These are phyloP conservation scores for Gari tellinella DNA, from an alignment of 2,888 invertebrate genomes.

Conservation along the genomic window DNA sequence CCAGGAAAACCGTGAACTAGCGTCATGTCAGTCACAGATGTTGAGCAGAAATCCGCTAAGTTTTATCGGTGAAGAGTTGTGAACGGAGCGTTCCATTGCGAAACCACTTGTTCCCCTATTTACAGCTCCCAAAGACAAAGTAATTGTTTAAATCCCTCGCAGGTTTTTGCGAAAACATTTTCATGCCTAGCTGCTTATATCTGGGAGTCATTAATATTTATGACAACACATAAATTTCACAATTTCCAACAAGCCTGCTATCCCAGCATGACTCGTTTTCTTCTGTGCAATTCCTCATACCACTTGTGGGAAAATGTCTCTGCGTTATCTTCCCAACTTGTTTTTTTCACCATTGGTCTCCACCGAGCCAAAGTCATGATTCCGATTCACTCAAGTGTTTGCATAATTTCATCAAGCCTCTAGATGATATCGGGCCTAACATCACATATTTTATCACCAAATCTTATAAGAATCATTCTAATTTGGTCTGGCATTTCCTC, in stretches of 20 bases:
- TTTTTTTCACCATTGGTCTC: slow-evolving; percentile 37
- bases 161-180: slow-evolving; percentile 16
- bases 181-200: slow-evolving; percentile 13
- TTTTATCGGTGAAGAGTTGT: no score
- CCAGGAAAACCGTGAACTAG: no score
- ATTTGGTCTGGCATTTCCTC: slow-evolving; percentile 57
- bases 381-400: slow-evolving; percentile 58
- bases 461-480: slow-evolving; percentile 48
- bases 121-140: no score
- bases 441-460: slow-evolving; percentile 37
- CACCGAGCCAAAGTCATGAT: slow-evolving; percentile 41
- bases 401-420: slow-evolving; percentile 53
- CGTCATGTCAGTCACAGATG: no score
- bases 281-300: slow-evolving; percentile 7
- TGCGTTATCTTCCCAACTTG: slow-evolving; percentile 42
- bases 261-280: slow-evolving; percentile 39
- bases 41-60: no score
- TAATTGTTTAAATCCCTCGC: slow-evolving; percentile 18
- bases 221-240: slow-evolving; percentile 55
- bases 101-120: no score
- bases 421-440: slow-evolving; percentile 49
- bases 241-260: slow-evolving; percentile 37
- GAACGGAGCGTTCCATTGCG: no score
- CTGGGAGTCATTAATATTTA: slow-evolving; percentile 57
- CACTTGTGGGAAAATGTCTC: slow-evolving; percentile 58